phyloP scores from a whole-genome alignment of 1,140 invertebrate genomes.

The Teleopsis dalmanni region DNA sequence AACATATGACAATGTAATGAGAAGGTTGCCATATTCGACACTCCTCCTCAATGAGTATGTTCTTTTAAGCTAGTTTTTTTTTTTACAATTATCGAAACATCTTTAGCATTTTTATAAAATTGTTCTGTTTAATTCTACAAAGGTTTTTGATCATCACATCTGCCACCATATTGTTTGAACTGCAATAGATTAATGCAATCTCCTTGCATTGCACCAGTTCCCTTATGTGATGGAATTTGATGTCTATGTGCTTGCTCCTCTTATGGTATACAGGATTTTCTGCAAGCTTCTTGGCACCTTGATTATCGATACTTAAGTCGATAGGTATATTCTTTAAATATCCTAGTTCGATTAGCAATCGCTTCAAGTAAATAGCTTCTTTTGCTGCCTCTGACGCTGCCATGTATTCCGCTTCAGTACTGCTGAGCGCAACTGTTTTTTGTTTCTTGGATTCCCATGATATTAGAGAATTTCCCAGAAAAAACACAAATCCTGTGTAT shows the following conservation, averaged over 20 bases:
- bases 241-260: conserved; percentile 44
- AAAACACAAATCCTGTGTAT: conserved; percentile 15
- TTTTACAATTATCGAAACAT: no score
- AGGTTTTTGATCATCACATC: no score
- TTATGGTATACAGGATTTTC: conserved; percentile 35
- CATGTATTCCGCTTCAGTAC: conserved; percentile 44
- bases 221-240: conserved; percentile 35
- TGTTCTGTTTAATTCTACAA: no score
- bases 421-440: conserved; percentile 13
- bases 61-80: no score
- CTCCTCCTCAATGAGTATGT: no score
- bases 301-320: conserved; percentile 12
- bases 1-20: no score
- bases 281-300: conserved; percentile 12
- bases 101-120: no score
- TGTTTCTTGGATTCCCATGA: conserved; percentile 17
- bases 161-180: no score
- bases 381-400: conserved; percentile 37
- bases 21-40: no score
- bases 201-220: no score
- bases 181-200: no score
- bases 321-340: conserved; percentile 1
- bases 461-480: conserved; percentile 17
- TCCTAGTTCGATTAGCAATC: conserved; percentile 18
- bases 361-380: conserved; percentile 37